Evolutionary conservation across 2,888 invertebrate genomes (phyloP).

Genomic region (Argynnis bischoffii): DNA sequence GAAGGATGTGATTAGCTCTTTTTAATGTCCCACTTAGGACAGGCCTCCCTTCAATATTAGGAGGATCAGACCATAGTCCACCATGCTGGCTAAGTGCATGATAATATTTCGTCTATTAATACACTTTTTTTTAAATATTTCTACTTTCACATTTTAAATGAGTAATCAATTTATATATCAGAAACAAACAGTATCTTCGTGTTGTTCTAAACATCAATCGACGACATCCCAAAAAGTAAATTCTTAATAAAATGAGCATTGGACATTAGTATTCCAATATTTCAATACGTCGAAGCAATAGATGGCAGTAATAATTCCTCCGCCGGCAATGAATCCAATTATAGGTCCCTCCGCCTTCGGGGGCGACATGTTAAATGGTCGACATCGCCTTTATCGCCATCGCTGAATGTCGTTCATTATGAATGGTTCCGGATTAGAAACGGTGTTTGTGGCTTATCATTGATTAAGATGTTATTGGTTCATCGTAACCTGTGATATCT

Average conservation of each 20-base stretch:
- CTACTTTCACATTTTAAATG: too few relatives aligned
- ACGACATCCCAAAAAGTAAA: conserved; percentile 8
- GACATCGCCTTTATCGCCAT: conserved; percentile 51
- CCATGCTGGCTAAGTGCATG: too few relatives aligned
- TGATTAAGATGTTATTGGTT: conserved; percentile 5
- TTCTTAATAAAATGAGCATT: conserved; percentile 42
- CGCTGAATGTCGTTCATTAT: conserved; percentile 35
- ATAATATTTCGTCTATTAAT: too few relatives aligned
- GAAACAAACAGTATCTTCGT: too few relatives aligned
- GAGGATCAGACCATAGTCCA: too few relatives aligned
- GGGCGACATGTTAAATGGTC: conserved; percentile 71
- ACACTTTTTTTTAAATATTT: too few relatives aligned
- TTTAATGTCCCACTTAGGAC: too few relatives aligned
- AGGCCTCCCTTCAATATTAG: too few relatives aligned
- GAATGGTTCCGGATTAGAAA: conserved; percentile 28
- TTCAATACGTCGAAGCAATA: conserved; percentile 57
- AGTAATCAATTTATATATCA: too few relatives aligned
- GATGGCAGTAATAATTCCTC: conserved; percentile 66
- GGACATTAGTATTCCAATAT: conserved; percentile 37
- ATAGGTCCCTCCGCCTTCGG: conserved; percentile 57
- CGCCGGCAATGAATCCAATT: conserved; percentile 75
- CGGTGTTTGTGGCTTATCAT: conserved; percentile 20
- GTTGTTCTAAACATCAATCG: not conserved
- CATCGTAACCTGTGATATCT: not conserved
- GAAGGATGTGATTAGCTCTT: too few relatives aligned